Evolutionary conservation across 1,140 invertebrate genomes (phyloP), one percentile per base, ranked within the genome.

Genomic region (Lucilia cuprina): DNA sequence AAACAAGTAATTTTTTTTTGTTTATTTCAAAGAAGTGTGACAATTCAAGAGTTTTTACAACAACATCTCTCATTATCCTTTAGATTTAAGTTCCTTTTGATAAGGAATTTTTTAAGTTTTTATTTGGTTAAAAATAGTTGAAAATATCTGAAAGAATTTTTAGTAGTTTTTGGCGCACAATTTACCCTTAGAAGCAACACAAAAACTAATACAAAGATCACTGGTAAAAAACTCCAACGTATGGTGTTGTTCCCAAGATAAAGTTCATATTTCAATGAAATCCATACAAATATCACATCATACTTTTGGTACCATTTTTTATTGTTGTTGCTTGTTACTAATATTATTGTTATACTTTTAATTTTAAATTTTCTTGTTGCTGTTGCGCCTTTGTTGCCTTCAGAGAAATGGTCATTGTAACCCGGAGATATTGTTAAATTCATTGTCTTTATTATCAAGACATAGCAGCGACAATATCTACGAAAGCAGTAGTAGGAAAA

Each of bases 201-300:
- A 70, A 70, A 21, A 70, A 70, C 50, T 55, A 21, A 70, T 25
- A 41, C 7, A 2, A 70, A 70, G 25, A 21, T 8, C 60, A 25
- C 1, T 9, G 19, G 8, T 14, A n/a, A 70, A 60, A 14, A 70
- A 25, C 8, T 41, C 5, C 10, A 50, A 83, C 82, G 47, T 83
- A 83, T 70, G 82, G 70, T 83, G 50, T 30, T 47, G 50, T 83
- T 74, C 55, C 34, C 65, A 83, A 74, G 65, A 70, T 19, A 25
- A 70, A 70, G 65, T 70, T 70, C n/a, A 70, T 70, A 10, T 47
- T 35, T 21, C 5, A 14, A 13, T 60, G 25, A 30, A 30, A 30
- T 30, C 25, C 25, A 30, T 30, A 30, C 25, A 30, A 30, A 30
- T 30, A 30, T 30, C 25, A 30, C 25, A 30, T 30, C 25, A 34